phyloP scores from a whole-genome alignment of 2,888 invertebrate genomes.

The Acrobasis repandana region DNA sequence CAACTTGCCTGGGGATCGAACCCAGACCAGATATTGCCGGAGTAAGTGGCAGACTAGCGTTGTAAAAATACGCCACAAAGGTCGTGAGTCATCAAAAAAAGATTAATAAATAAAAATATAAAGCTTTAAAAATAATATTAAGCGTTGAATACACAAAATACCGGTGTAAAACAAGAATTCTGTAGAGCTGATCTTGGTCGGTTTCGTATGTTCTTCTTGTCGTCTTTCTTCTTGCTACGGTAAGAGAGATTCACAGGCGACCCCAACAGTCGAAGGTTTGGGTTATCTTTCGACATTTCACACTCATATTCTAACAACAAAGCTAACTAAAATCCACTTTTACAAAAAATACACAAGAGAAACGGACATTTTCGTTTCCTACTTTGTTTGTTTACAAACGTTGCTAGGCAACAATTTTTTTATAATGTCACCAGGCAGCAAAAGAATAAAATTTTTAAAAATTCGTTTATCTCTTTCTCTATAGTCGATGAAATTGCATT shows the following conservation, averaged over 20 bases:
- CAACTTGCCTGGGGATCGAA: too few species aligned
- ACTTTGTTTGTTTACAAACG: conserved; percentile 46
- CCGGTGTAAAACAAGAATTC: conserved; percentile 64
- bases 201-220: conserved; percentile 62
- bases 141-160: conserved; percentile 36
- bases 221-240: conserved; percentile 71
- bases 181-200: conserved; percentile 72
- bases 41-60: too few species aligned
- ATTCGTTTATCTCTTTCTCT: neutral
- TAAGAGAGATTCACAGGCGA: conserved; percentile 75
- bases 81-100: too few species aligned
- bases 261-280: conserved; percentile 68
- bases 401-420: conserved; percentile 52
- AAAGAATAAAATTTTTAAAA: neutral
- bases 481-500: neutral
- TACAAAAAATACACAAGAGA: neutral
- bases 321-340: neutral
- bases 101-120: too few species aligned
- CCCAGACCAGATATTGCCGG: too few species aligned
- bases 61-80: too few species aligned
- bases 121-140: neutral
- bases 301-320: conserved; percentile 25
- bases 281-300: conserved; percentile 77
- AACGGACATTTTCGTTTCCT: conserved; percentile 26
- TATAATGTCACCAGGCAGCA: neutral